Evolutionary conservation across 1,140 invertebrate genomes (phyloP), one percentile per base, ranked within the genome.

Genomic region (Bombus confusus): DNA sequence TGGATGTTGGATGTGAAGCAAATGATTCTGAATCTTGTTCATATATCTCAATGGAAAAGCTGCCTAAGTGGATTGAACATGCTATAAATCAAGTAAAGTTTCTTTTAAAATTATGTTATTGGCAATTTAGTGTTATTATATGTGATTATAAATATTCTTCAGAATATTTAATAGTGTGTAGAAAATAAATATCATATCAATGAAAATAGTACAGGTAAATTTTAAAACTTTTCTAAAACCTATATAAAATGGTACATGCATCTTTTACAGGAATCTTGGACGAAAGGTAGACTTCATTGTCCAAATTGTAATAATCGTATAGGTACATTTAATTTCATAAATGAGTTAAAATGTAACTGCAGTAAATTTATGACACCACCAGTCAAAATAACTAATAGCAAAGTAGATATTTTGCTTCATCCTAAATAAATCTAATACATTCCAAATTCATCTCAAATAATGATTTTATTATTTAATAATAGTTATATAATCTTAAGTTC

Each of bases 321-420:
- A 86, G 94, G 94, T 52, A 93, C 93, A 0, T 95, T 95, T 86
- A 94, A 95, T 72, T 94, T 95, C 84, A 86, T 95, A 41, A 94
- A 92, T 72, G 85, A 89, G 15, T 80, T 84, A 31, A 94, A 94
- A 80, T 95, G 94, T 78, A 89, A 92, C 43, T 94, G 94, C 31
- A 89, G 89, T 28, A 83, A 91, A 79, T 93, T 89, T 72, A 66
- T 93, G 28, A 86, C 85, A 83, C 93, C 92, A 12, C 92, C 94
- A 37, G 91, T 95, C 71, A 92, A 93, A 80, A 92, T 95, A 92
- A 92, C 92, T 47, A 92, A 92, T 37, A 92, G 90, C 52, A 94
- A 94, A 88, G 90, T 95, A 41, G 94, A 95, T 71, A 85, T 88
- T 57, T n/a, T 68, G 52, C 82, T 28, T 59, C 34, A 73, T n/a